Evolutionary conservation across 2,888 invertebrate genomes (phyloP).

Genomic region (Watsonalla binaria): DNA sequence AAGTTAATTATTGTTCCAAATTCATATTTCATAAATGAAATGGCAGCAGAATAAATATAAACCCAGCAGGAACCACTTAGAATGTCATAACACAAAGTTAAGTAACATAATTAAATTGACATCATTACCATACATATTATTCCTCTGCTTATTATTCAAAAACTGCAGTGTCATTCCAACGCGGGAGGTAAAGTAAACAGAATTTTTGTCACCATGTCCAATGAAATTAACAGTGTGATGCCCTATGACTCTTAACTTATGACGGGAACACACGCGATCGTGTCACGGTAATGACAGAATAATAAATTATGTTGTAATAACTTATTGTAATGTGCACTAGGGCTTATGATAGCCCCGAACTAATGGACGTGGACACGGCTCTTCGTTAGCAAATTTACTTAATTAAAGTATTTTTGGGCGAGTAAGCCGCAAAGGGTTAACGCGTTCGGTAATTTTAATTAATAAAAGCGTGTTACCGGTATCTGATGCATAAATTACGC

Average conservation of each 20-base stretch:
- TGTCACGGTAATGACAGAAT: slow-evolving; percentile 74
- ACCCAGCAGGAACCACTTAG: slow-evolving; percentile 56
- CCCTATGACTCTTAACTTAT: slow-evolving; percentile 65
- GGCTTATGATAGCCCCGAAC: slow-evolving; percentile 50
- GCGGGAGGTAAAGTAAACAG: slow-evolving; percentile 61
- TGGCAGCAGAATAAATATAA: slow-evolving; percentile 19
- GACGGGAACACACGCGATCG: slow-evolving; percentile 65
- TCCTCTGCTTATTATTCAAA: slow-evolving; percentile 36
- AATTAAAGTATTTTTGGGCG: slow-evolving; percentile 51
- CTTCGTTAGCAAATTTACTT: slow-evolving; percentile 66
- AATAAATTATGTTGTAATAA: slow-evolving; percentile 78
- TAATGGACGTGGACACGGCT: slow-evolving; percentile 53
- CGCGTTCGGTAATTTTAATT: neutral
- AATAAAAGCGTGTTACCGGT: neutral
- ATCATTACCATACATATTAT: slow-evolving; percentile 61
- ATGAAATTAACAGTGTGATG: slow-evolving; percentile 63
- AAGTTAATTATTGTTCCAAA: too few species aligned
- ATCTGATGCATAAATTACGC: neutral
- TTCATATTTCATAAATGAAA: neutral
- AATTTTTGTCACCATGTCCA: slow-evolving; percentile 76
- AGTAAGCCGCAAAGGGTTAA: slow-evolving; percentile 52
- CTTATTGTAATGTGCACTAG: slow-evolving; percentile 69
- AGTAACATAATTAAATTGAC: slow-evolving; percentile 51
- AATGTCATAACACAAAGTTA: slow-evolving; percentile 47
- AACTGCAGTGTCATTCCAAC: slow-evolving; percentile 55